Evolutionary conservation across 2,888 invertebrate genomes (phyloP).

Genomic region (Tanypteryx hageni): DNA sequence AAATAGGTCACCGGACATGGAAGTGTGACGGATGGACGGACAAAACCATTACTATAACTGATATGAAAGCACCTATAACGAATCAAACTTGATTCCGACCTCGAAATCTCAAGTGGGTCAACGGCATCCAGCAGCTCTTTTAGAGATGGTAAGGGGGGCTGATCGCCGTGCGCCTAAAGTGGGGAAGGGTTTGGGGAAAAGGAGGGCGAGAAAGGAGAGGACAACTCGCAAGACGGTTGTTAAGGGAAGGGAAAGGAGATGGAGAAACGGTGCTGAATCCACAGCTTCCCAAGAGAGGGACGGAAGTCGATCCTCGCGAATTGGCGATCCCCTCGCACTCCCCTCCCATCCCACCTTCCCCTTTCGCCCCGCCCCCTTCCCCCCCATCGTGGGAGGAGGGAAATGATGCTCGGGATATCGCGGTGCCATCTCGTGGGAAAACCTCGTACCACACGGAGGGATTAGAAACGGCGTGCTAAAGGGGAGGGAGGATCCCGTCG

Average conservation of each 20-base stretch:
- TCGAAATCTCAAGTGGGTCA: conserved; percentile 26
- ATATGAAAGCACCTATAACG: background rate
- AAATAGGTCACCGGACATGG: too few species aligned
- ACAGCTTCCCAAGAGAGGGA: background rate
- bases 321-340: background rate
- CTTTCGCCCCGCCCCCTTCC: background rate
- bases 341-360: background rate
- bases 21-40: too few species aligned
- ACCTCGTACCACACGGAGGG: conserved; percentile 52
- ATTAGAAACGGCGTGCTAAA: conserved; percentile 42
- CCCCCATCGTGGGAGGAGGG: background rate
- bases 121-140: background rate
- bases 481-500: background rate
- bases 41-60: background rate
- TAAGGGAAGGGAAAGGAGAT: background rate
- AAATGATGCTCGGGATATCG: conserved; percentile 58
- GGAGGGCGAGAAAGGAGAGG: background rate
- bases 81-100: conserved; percentile 28
- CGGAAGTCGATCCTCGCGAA: conserved; percentile 23
- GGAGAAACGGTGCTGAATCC: background rate
- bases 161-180: background rate
- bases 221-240: background rate
- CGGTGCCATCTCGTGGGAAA: conserved; percentile 61
- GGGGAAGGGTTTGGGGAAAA: background rate
- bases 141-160: background rate